Evolutionary conservation across 92 coral and sea anemone genomes (phyloP), one percentile per base, ranked within the genome.

Genomic region (Epizoanthus illoricatus): DNA sequence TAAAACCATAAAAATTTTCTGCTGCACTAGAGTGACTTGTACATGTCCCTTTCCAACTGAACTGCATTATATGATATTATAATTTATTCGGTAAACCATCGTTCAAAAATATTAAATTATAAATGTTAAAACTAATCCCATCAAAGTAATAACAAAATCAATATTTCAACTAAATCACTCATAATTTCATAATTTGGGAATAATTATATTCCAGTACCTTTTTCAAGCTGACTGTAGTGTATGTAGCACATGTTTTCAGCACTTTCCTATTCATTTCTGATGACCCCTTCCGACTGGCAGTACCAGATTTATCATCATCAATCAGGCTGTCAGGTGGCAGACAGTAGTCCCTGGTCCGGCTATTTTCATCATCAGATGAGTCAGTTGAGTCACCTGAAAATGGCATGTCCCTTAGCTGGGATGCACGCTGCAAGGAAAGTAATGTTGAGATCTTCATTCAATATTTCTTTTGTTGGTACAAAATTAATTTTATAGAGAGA

Each of bases 351-450:
- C 85, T 84, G 4, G 40, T 81, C 4, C 55, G 21, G 65, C 86
- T 43, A 59, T 80, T 84, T 58, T 93, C 98, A 52, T 94, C 88
- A 57, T 96, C 99, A 0, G 99, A 96, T 4, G 99, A 96, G 73
- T 96, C 99, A 0, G 99, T 96, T 1, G 99, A 96, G 55, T 96
- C 99, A 6, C 99, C 99, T 16, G 98, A 87, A 74, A 94, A 96
- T 1, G 98, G 98, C 39, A 89, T 85, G 61, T 85, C 87, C 16
- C 97, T 94, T 57, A 95, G 84, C 84, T 95, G 98, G 9, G 98
- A 95, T 15, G 98, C 98, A 52, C 96, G 88, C 98, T 95, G 81
- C 2, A 40, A 78, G 58, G n/a, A 61, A 85, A 69, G 52, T 24
- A 69, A 68, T 49, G 6, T 5, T 33, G 5, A 28, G 19, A 66